phyloP scores from a whole-genome alignment of 2,797 vertebrate species.

The Echeneis naucrates region DNA sequence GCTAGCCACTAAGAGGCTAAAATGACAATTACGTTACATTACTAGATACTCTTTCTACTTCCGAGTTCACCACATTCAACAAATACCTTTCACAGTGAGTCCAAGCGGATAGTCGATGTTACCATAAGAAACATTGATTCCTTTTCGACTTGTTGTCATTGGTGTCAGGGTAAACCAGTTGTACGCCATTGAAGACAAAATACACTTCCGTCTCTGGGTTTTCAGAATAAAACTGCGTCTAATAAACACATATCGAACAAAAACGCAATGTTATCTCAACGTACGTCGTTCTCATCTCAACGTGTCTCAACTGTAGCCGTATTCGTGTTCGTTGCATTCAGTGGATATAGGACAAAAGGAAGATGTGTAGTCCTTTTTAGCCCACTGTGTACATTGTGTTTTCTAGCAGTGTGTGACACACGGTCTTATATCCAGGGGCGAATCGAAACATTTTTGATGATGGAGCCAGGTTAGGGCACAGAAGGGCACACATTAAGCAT shows the following conservation, averaged over 20 bases:
- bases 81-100: slow-evolving; percentile 54
- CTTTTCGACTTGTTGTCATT: not conserved
- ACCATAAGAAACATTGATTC: not conserved
- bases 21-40: not conserved
- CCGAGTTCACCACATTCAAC: not conserved
- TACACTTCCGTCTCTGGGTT: not conserved
- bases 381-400: not conserved
- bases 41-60: not conserved
- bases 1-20: not conserved
- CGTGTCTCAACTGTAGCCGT: too few species aligned
- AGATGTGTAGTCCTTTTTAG: too few species aligned
- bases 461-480: too few species aligned
- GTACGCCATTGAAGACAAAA: not conserved
- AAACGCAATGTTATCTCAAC: too few species aligned
- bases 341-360: too few species aligned
- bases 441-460: too few species aligned
- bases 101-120: not conserved
- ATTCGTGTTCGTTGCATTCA: too few species aligned
- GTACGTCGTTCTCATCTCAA: too few species aligned
- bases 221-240: slow-evolving; percentile 37
- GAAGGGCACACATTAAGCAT: too few species aligned
- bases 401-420: not conserved
- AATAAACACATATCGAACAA: too few species aligned
- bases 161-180: not conserved
- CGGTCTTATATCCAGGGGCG: too few species aligned